Base-by-base conservation (phyloP, 2,113 vertebrate species). In the Barnardius zonarius region DNA sequence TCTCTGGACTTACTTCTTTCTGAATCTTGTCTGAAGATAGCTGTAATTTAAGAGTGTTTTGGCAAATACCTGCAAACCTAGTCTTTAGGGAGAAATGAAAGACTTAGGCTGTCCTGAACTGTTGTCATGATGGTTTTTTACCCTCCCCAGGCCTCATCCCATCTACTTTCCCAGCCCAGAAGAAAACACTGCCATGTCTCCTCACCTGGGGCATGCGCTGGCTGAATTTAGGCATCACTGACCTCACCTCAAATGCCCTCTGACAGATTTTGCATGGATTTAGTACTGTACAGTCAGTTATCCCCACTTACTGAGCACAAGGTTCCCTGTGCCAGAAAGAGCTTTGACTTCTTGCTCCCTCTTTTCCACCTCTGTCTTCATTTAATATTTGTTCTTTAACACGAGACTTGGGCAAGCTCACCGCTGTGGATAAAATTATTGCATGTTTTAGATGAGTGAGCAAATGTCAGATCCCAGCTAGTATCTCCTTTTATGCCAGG, bases 311-410 rank as follows among this genome's bases (percentile, higher is more conserved):
- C 68, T 30, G 59, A 39, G 3, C 22, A 33, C 19, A 5, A 0
- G 2, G 43, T 46, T 31, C 14, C 69, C 64, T 22, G 2, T 8
- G 54, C 85, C 39, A 27, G 15, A 7, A 62, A 27, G 16, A 61
- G 3, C 64, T 84, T 68, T n/a, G 52, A 20, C 48, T 68, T 44
- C 59, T 54, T 44, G 30, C 11, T 75, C 5, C 24, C 5, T 55
- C 28, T 18, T 3, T 4, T 30, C 5, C 17, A 5, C 11, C 18
- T 44, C 31, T 20, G 0, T n/a, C 22, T 77, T 49, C 7, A 5
- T 37, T 43, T 49, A 12, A 3, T 0, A 0, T 37, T 59, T 68
- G 9, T 18, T 85, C n/a, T 76, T 9, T 2, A 35, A 6, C n/a
- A 13, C 28, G 7, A 43, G n/a, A 3, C 31, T 33, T 2, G 11